Conservation (phyloP, 2,888 invertebrate species). For the Heliconius charithonia region DNA sequence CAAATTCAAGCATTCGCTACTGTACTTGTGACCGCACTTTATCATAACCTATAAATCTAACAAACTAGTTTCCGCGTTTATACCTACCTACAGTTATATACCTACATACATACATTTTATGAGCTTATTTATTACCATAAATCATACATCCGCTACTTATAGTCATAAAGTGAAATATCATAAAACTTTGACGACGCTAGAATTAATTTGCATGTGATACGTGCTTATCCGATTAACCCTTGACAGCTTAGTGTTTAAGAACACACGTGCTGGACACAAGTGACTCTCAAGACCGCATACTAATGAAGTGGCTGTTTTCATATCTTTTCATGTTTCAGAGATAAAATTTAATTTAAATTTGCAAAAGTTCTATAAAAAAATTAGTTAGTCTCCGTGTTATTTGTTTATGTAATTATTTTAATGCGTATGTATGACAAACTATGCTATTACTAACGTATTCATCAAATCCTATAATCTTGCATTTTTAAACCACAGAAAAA, state of each 20-base stretch:
- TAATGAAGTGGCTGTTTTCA: constrained; percentile 24
- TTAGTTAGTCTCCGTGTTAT: neutral
- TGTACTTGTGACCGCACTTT: constrained; percentile 30
- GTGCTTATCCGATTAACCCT: constrained; percentile 53
- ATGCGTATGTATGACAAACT: neutral
- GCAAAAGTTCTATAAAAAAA: neutral
- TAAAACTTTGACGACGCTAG: constrained; percentile 52
- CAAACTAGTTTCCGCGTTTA: constrained; percentile 61
- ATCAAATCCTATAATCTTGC: neutral
- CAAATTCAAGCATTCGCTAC: constrained; percentile 18
- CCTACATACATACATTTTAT: constrained; percentile 59
- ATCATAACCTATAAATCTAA: constrained; percentile 67
- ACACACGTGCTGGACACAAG: constrained; percentile 29
- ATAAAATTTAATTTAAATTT: constrained; percentile 2
- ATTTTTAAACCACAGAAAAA: neutral
- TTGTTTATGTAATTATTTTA: neutral
- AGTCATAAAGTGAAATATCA: constrained; percentile 61
- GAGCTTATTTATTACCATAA: constrained; percentile 71
- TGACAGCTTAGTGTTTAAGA: constrained; percentile 18
- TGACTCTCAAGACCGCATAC: constrained; percentile 38
- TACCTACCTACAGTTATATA: constrained; percentile 61
- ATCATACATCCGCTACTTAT: constrained; percentile 77
- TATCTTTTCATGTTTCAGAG: constrained; percentile 7
- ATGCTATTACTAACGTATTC: neutral
- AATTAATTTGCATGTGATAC: constrained; percentile 66